Conservation (phyloP, 1,140 invertebrate species). For the Diachasma alloeum region DNA sequence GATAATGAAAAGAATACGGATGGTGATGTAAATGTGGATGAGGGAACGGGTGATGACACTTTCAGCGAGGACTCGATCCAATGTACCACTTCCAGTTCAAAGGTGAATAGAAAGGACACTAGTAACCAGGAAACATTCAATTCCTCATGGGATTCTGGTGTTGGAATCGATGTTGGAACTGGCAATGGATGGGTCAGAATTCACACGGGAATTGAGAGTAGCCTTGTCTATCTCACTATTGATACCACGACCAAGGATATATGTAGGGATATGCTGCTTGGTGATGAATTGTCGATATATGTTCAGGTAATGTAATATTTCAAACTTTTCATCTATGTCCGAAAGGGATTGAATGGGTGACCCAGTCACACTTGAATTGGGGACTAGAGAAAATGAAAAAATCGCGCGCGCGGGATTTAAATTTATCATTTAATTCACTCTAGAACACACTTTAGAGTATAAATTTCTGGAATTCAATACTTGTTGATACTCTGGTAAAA, state of each 20-base stretch:
- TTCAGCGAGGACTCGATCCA: conserved; percentile 55
- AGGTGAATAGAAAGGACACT: conserved; percentile 32
- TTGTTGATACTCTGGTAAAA: too few relatives aligned
- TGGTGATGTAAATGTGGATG: conserved; percentile 21
- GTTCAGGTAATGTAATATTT: conserved; percentile 63
- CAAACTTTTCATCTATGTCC: too few relatives aligned
- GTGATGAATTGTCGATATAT: conserved; percentile 70
- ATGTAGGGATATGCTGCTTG: conserved; percentile 68
- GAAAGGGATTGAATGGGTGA: too few relatives aligned
- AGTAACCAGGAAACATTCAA: conserved; percentile 47
- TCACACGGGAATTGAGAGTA: conserved; percentile 69
- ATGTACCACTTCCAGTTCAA: conserved; percentile 38
- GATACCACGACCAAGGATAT: conserved; percentile 70
- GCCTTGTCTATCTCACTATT: conserved; percentile 69
- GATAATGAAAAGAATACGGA: conserved; percentile 43
- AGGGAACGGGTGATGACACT: conserved; percentile 23
- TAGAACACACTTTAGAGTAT: too few relatives aligned
- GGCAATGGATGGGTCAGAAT: conserved; percentile 69
- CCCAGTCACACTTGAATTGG: too few relatives aligned
- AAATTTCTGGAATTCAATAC: too few relatives aligned
- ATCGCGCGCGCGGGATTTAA: too few relatives aligned
- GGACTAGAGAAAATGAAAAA: too few relatives aligned
- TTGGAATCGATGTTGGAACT: conserved; percentile 53
- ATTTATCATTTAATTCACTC: too few relatives aligned
- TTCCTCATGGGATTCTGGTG: conserved; percentile 62